These are phyloP conservation scores for Caenorhabditis sulstoni DNA, from an alignment of 2,888 invertebrate genomes.

Conservation along the genomic window DNA sequence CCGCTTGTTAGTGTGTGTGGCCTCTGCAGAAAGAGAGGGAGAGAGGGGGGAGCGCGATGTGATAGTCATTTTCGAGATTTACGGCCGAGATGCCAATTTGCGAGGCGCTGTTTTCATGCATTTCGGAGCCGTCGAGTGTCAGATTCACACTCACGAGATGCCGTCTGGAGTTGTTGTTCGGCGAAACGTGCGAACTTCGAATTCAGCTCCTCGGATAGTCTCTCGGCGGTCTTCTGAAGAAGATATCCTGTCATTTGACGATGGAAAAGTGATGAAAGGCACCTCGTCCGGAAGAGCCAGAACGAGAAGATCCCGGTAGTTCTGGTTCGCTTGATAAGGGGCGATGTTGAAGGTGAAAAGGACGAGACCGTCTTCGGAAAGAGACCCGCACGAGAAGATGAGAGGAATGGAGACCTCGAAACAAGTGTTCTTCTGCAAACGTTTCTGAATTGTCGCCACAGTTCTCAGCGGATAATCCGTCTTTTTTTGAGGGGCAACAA, in stretches of 20 bases:
- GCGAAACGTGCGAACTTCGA: constrained; percentile 50
- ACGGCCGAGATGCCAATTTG: constrained; percentile 5
- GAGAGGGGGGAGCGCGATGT: not conserved
- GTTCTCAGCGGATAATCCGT: constrained; percentile 5
- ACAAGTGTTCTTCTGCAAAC: constrained; percentile 25
- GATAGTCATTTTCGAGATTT: constrained; percentile 24
- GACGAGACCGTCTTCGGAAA: constrained; percentile 42
- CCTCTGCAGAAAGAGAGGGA: no score
- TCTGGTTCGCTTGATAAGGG: constrained; percentile 43
- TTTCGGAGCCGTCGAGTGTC: constrained; percentile 9
- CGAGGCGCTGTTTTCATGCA: constrained; percentile 15
- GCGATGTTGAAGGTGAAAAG: constrained; percentile 54
- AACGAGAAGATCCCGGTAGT: constrained; percentile 47
- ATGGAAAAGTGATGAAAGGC: no score
- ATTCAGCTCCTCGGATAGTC: constrained; percentile 46
- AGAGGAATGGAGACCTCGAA: constrained; percentile 48
- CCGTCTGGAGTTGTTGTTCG: constrained; percentile 53
- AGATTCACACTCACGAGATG: constrained; percentile 51
- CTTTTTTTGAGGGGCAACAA: constrained; percentile 14
- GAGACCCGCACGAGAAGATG: constrained; percentile 44
- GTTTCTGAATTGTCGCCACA: not conserved
- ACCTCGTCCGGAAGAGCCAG: constrained; percentile 48
- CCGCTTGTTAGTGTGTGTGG: not conserved
- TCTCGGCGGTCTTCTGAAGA: constrained; percentile 39
- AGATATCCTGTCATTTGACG: no score